Conservation (phyloP, 2,888 invertebrate species). For the Lasioglossum zephyrum region DNA sequence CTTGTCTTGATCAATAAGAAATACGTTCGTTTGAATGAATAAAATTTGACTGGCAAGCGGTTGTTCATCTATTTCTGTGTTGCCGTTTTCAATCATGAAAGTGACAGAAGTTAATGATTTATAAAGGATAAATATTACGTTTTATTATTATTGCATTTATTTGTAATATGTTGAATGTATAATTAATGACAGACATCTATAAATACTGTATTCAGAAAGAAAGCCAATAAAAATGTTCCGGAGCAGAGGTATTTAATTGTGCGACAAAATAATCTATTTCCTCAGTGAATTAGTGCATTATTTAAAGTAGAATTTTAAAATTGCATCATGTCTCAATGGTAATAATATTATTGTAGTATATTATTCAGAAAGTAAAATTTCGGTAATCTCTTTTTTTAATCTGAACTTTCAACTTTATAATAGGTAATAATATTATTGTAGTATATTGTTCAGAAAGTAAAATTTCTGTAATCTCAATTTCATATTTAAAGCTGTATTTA, state of each 20-base stretch:
- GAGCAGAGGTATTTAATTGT: neutral
- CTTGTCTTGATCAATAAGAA: neutral
- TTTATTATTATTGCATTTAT: neutral
- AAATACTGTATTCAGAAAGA: neutral
- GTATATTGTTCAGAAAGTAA: neutral
- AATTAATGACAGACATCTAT: neutral
- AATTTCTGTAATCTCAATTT: neutral
- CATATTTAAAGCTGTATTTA: neutral
- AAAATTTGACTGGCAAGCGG: neutral
- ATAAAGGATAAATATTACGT: neutral
- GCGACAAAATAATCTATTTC: neutral
- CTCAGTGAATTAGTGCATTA: neutral
- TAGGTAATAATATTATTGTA: neutral
- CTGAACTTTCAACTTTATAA: too few species aligned
- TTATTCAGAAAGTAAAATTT: neutral
- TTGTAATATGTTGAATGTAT: neutral
- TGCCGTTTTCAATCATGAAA: neutral
- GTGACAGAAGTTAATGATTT: neutral
- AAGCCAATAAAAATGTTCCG: neutral
- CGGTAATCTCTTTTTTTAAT: too few species aligned
- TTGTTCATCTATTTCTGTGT: neutral
- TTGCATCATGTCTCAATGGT: neutral
- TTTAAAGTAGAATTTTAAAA: neutral
- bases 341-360: neutral
- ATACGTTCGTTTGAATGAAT: neutral